phyloP scores from a whole-genome alignment of 35 echinoderm and acorn worm genomes.

The Ophiothrix spiculata region DNA sequence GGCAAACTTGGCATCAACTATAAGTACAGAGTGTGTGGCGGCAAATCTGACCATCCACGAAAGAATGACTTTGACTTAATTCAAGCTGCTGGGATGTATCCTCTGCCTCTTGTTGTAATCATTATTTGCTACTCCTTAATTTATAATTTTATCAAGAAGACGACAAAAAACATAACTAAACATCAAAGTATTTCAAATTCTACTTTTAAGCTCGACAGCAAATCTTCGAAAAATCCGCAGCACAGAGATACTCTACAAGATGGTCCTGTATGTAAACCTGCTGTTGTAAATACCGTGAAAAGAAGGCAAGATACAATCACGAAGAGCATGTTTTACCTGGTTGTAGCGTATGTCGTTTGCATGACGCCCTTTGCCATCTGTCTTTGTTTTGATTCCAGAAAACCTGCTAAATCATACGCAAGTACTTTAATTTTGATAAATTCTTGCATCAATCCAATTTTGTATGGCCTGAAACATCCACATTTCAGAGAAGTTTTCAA shows the following conservation, averaged over 20 bases:
- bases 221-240: background rate
- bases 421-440: slow-evolving; percentile 37
- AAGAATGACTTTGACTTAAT: slow-evolving; percentile 32
- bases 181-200: background rate
- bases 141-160: background rate
- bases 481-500: slow-evolving; percentile 44
- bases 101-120: slow-evolving; percentile 41
- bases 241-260: background rate
- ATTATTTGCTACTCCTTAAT: slow-evolving; percentile 30
- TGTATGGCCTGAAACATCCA: slow-evolving; percentile 63
- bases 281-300: background rate
- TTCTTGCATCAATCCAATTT: slow-evolving; percentile 55
- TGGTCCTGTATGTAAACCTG: background rate
- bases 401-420: background rate
- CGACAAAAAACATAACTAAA: background rate
- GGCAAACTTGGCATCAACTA: slow-evolving; percentile 56
- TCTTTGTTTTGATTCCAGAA: background rate
- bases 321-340: background rate
- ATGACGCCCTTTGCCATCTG: background rate
- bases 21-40: slow-evolving; percentile 52
- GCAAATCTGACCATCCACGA: slow-evolving; percentile 20
- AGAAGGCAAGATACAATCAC: too few species aligned
- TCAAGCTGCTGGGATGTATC: slow-evolving; percentile 15
- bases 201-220: background rate
- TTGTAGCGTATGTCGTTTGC: background rate